Evolutionary conservation across 2,888 invertebrate genomes (phyloP).

Genomic region (Caenorhabditis sp.): DNA sequence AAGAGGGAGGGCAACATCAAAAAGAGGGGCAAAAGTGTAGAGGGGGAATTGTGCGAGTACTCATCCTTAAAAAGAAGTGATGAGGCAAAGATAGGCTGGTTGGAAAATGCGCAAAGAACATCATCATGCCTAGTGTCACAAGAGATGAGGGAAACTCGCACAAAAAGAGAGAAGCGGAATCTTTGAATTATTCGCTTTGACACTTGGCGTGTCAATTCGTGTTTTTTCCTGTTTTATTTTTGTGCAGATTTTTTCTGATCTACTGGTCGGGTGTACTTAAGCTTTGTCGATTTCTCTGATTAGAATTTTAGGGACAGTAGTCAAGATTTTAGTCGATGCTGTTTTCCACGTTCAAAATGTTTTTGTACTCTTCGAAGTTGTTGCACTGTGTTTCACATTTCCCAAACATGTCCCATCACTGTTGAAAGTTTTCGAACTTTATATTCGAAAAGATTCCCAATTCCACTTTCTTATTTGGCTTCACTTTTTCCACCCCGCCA

Average conservation of each 20-base stretch:
- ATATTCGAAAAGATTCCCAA: too few relatives aligned
- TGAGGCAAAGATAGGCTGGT: slow-evolving; percentile 56
- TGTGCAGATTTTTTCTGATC: slow-evolving; percentile 14
- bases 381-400: too few relatives aligned
- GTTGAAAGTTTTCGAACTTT: too few relatives aligned
- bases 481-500: slow-evolving; percentile 5
- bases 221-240: slow-evolving; percentile 64
- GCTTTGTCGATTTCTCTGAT: slow-evolving; percentile 15
- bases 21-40: background rate
- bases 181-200: slow-evolving; percentile 69
- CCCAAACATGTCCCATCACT: too few relatives aligned
- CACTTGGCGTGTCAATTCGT: slow-evolving; percentile 59
- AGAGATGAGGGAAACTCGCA: slow-evolving; percentile 35
- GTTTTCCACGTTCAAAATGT: too few relatives aligned
- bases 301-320: slow-evolving; percentile 5
- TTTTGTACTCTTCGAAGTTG: too few relatives aligned
- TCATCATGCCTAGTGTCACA: slow-evolving; percentile 47
- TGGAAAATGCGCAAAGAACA: slow-evolving; percentile 59
- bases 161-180: slow-evolving; percentile 57
- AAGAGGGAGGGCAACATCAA: slow-evolving; percentile 26
- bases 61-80: slow-evolving; percentile 54
- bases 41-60: slow-evolving; percentile 30
- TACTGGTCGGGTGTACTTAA: slow-evolving; percentile 8
- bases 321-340: background rate
- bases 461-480: too few relatives aligned